These are phyloP conservation scores for Pseudococcus jackbeardsleyi DNA, from an alignment of 2,888 invertebrate genomes.

Conservation along the genomic window DNA sequence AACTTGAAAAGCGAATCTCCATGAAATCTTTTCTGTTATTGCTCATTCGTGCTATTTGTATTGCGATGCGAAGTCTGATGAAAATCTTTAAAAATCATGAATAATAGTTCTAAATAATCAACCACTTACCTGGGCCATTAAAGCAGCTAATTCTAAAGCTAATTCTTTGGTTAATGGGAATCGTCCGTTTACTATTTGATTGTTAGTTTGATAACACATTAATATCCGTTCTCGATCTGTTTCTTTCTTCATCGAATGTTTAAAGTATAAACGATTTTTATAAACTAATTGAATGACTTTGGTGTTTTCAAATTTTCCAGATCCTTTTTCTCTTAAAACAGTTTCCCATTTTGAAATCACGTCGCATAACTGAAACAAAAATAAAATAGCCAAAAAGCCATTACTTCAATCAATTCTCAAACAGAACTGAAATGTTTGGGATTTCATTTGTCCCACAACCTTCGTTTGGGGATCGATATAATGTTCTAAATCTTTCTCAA, in stretches of 20 bases:
- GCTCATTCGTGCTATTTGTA: too few species aligned
- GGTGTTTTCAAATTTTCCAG: conserved; percentile 96
- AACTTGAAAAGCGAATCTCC: too few species aligned
- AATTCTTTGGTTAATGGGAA: conserved; percentile 93
- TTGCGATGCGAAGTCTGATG: too few species aligned
- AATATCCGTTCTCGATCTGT: conserved; percentile 93
- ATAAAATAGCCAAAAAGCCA: background rate
- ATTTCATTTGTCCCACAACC: conserved; percentile 70
- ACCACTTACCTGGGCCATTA: conserved; percentile 85
- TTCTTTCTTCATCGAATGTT: conserved; percentile 88
- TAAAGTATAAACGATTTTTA: conserved; percentile 93
- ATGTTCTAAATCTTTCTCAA: conserved; percentile 92
- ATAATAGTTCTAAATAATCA: background rate
- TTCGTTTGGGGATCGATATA: conserved; percentile 90
- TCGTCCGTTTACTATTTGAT: conserved; percentile 79
- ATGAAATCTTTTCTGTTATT: too few species aligned
- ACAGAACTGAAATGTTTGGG: background rate
- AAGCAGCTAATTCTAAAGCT: conserved; percentile 90
- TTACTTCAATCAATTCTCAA: background rate
- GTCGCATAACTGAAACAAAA: conserved; percentile 82
- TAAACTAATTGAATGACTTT: conserved; percentile 92
- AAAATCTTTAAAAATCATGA: too few species aligned
- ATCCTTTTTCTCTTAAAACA: conserved; percentile 89
- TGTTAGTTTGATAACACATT: conserved; percentile 91
- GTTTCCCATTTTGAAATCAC: conserved; percentile 98